Base-by-base conservation (phyloP, 2,797 vertebrate genomes). In the Pristis pectinata region DNA sequence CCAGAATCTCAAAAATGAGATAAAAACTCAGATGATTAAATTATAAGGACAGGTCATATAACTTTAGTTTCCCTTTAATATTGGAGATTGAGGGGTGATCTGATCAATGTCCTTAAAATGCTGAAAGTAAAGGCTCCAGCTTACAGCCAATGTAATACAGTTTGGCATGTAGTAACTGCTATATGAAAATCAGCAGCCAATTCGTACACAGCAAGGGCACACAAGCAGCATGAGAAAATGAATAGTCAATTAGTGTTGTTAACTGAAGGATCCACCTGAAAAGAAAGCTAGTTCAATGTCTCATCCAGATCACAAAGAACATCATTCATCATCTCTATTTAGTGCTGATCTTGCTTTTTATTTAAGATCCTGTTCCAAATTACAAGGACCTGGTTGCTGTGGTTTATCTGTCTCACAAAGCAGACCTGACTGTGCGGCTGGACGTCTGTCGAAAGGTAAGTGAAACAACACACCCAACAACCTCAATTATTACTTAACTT, bases 361-460 rank as follows among this genome's bases (percentile, higher is more conserved):
- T 64, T 91, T 67, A 37, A 99, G 99, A 99, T 95, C 7, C 96
- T 41, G 96, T 95, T 76, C 98, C 97, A 30, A 99, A 97, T 96
- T 98, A 98, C 96, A 98, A 98, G 96, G 99, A 99, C 95, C 97
- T 99, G 77, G 96, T 99, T 96, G 98, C 98, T 0, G 97, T 99
- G 95, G 98, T 98, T n/a, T 98, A 98, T 95, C 96, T 99, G 95
- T 99, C 98, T 91, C 98, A 99, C 95, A 97, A 98, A 56, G 98
- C 98, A 0, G 98, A 99, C 82, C 98, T 99, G 95, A 95, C 97
- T 0, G 96, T 98, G 92, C 97, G 99, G n/a, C 97, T 99, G 4
- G 98, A 99, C n/a, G 96, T 99, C 95, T 99, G 98, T 96, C 98
- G 99, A 76, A 99, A 99, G 98, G 99, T 99, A 94, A 96, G 97